Evolutionary conservation across 2,797 vertebrate genomes (phyloP).

Genomic region (Sebastes matsubarae): DNA sequence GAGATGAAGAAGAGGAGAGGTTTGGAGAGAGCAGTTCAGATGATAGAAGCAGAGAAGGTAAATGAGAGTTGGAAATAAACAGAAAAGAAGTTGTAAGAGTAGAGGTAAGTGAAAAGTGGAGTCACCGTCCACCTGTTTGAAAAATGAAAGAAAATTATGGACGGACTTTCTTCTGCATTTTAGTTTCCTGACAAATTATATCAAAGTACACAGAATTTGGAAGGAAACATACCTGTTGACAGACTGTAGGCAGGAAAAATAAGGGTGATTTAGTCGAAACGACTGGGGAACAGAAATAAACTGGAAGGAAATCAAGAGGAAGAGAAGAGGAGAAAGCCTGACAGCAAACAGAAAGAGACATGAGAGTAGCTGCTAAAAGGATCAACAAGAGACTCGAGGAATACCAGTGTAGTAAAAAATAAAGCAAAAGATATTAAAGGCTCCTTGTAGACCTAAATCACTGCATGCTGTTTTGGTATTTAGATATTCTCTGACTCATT

Average conservation of each 20-base stretch:
- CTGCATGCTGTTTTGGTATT: neutral
- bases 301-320: neutral
- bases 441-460: neutral
- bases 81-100: neutral
- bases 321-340: neutral
- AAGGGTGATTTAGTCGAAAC: neutral
- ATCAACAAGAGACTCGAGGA: neutral
- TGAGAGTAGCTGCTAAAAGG: neutral
- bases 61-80: too few relatives aligned
- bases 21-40: neutral
- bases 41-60: too few relatives aligned
- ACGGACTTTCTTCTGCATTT: neutral
- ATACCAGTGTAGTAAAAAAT: neutral
- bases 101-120: too few relatives aligned
- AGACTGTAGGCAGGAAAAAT: neutral
- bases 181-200: neutral
- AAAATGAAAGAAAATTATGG: too few relatives aligned
- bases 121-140: too few relatives aligned
- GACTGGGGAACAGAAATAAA: neutral
- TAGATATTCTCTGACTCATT: constrained; percentile 1
- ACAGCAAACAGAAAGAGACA: neutral
- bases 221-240: neutral
- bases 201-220: neutral
- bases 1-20: neutral
- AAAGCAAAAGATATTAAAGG: neutral